Percentiles rank a stretch among this genome's conserved stretches.
phyloP scores from a whole-genome alignment of 2,888 invertebrate species.

The Seira ritae region DNA sequence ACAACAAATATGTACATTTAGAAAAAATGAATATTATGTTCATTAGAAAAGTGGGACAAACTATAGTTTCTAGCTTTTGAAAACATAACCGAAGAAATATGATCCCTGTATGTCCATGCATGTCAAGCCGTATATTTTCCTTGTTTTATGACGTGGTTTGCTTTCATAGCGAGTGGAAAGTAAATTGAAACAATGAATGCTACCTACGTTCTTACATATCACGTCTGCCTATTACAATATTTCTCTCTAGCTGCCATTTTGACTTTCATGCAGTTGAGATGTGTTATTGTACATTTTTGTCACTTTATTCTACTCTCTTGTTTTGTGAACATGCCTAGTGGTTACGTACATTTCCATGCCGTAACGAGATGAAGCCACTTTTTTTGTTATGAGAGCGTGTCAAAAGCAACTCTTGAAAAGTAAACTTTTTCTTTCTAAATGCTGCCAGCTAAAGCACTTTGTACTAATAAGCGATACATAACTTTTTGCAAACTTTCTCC shows the following conservation, averaged over 20 bases:
- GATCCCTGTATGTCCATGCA: neutral
- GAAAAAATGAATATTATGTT: neutral
- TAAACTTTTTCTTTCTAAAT: conserved; percentile 5
- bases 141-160: neutral
- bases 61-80: conserved; percentile 13
- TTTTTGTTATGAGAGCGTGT: conserved; percentile 1
- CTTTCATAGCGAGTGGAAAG: conserved; percentile 19
- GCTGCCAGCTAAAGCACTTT: neutral
- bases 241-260: neutral
- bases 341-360: neutral
- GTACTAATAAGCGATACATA: neutral
- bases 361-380: conserved; percentile 1
- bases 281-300: conserved; percentile 14
- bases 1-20: neutral
- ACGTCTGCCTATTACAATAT: neutral
- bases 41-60: conserved; percentile 46
- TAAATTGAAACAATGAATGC: too few relatives aligned
- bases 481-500: neutral
- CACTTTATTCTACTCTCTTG: conserved; percentile 17
- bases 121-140: neutral
- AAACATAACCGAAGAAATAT: neutral
- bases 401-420: neutral
- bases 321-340: neutral
- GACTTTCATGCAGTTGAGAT: neutral
- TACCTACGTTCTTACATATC: conserved; percentile 4